Percentiles rank a stretch among this genome's conserved stretches.
phyloP scores from a whole-genome alignment of 2,797 vertebrate species.

The Arnoldichthys spilopterus region DNA sequence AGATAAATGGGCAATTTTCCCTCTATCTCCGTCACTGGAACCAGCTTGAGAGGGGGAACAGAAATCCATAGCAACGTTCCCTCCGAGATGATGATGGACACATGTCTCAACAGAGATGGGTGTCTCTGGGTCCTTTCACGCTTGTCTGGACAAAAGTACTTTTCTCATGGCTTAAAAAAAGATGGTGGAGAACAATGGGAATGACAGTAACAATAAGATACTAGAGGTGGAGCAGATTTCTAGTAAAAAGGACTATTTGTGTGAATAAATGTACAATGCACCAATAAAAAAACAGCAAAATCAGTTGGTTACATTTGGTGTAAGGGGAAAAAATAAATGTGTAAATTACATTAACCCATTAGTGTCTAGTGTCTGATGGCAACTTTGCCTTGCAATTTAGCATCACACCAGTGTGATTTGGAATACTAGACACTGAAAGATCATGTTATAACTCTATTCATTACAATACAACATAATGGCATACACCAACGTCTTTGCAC shows the following conservation, averaged over 20 bases:
- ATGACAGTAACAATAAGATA: not conserved
- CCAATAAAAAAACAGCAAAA: too few relatives aligned
- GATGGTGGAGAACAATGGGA: not conserved
- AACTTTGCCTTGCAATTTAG: too few relatives aligned
- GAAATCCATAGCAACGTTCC: conserved; percentile 33
- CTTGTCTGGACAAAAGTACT: conserved; percentile 10
- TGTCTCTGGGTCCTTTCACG: not conserved
- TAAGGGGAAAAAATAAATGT: too few relatives aligned
- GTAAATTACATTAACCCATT: too few relatives aligned
- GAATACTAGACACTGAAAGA: too few relatives aligned
- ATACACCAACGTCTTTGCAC: too few relatives aligned
- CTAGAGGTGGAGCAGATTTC: not conserved
- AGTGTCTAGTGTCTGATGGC: too few relatives aligned
- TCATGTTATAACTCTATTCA: too few relatives aligned
- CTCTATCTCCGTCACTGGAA: conserved; percentile 66
- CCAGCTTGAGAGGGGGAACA: conserved; percentile 42
- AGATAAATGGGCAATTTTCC: conserved; percentile 67
- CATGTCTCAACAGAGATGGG: conserved; percentile 1
- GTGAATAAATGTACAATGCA: too few relatives aligned
- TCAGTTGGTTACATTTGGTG: too few relatives aligned
- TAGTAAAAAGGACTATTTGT: not conserved
- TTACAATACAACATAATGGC: too few relatives aligned
- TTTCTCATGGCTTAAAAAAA: not conserved
- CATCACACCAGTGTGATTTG: too few relatives aligned
- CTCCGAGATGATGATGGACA: conserved; percentile 42